Evolutionary conservation across 2,113 vertebrate species (phyloP).

Genomic region (Phyllopteryx taeniolatus): DNA sequence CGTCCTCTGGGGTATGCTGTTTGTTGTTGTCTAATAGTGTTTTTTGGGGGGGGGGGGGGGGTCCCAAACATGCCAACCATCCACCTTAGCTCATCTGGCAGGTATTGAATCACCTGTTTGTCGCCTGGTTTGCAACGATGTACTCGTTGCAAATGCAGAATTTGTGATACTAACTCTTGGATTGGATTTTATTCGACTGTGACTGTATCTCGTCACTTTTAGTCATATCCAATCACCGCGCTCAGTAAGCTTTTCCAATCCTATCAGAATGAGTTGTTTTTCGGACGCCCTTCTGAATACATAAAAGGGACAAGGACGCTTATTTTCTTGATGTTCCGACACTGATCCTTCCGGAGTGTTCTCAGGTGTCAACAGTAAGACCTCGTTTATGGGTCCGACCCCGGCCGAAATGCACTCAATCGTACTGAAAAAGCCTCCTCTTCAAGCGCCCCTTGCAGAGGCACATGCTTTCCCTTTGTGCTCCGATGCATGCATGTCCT

Average conservation of each 20-base stretch:
- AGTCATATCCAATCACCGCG: neutral
- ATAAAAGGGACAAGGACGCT: neutral
- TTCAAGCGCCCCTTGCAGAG: neutral
- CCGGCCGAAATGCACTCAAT: neutral
- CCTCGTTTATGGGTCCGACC: neutral
- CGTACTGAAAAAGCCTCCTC: neutral
- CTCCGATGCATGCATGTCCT: neutral
- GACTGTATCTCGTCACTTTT: neutral
- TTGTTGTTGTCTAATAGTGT: neutral
- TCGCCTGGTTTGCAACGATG: too few species aligned
- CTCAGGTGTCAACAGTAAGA: neutral
- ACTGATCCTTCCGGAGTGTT: neutral
- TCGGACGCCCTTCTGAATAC: neutral
- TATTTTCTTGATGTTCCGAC: conserved; percentile 3
- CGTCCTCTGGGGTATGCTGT: neutral
- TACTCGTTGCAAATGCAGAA: too few species aligned
- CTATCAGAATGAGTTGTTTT: neutral
- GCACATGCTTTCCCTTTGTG: neutral
- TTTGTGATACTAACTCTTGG: too few species aligned
- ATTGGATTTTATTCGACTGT: neutral
- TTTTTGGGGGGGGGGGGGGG: too few species aligned
- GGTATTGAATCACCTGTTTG: too few species aligned
- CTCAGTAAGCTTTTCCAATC: neutral
- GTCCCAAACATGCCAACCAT: neutral
- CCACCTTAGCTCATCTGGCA: too few species aligned